Evolutionary conservation across 2,888 invertebrate genomes (phyloP), one percentile per base, ranked within the genome.

Genomic region (Brachylomia viminalis): DNA sequence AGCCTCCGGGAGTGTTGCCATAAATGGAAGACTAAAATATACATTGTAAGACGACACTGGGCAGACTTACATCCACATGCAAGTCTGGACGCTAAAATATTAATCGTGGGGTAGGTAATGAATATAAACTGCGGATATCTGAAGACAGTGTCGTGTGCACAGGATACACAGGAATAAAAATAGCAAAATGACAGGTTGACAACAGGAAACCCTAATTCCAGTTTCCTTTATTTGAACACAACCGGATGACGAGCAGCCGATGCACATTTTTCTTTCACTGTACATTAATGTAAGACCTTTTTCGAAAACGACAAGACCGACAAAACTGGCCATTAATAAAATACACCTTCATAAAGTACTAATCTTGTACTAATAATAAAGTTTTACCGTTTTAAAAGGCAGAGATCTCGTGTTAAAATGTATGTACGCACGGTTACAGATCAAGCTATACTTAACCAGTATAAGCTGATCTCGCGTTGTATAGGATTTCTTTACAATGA

Each of bases 1-100:
- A 92, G 92, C 91, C 94, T 91, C 93, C 94, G 92, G 91, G 92
- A 91, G 94, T 91, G 94, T 92, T 92, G 91, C 95, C 94, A 93
- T 94, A 93, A 94, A 91, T 89, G 91, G 92, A 83, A 86, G 85
- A 88, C 89, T 91, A 91, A 88, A 38, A 89, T 88, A 87, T 91
- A 91, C 89, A 87, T 80, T 87, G 92, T 90, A 91, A 93, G 87
- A 84, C 82, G 90, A 92, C 86, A 88, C 85, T 70, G 82, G 72
- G 62, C 76, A 75, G 83, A 77, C 70, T 80, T 68, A 75, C 82
- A 82, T 72, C 75, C 67, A 82, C 76, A 79, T 77, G 78, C 54
- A 59, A 76, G 71, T 67, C 69, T 80, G 74, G 81, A 69, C 56
- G 71, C 75, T 75, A 75, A 75, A 84, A 79, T 84, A 79, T 83